These are phyloP conservation scores for Chaenogobius annularis DNA, from an alignment of 2,113 vertebrate genomes.

Conservation along the genomic window DNA sequence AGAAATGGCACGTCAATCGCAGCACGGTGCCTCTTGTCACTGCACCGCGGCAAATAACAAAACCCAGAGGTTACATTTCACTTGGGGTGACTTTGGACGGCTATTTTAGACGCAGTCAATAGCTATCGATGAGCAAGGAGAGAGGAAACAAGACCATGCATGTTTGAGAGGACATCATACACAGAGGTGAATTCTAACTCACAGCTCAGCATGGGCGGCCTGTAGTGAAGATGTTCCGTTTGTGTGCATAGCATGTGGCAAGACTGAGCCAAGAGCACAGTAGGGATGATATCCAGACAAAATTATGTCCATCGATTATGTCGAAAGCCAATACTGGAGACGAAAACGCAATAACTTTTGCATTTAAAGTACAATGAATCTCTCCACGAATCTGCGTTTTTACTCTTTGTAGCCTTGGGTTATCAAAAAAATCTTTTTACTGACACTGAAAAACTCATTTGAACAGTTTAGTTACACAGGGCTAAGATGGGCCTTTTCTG, in stretches of 20 bases:
- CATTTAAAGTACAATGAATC: not conserved
- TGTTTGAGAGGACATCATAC: conserved; percentile 64
- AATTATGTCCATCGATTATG: not conserved
- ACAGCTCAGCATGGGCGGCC: conserved; percentile 26
- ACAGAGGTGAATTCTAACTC: conserved; percentile 52
- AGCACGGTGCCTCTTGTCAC: conserved; percentile 35
- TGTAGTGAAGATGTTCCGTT: conserved; percentile 4
- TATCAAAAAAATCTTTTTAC: not conserved
- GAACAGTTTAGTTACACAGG: no score
- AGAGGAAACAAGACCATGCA: conserved; percentile 54
- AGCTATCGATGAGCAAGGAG: conserved; percentile 71
- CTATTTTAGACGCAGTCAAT: conserved; percentile 73
- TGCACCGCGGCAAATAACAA: conserved; percentile 56
- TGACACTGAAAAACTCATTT: not conserved
- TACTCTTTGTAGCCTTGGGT: not conserved
- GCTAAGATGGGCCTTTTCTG: no score
- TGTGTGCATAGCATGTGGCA: conserved; percentile 1
- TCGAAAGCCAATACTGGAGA: not conserved
- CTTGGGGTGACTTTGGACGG: conserved; percentile 65
- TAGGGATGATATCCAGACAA: not conserved
- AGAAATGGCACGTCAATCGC: conserved; percentile 72
- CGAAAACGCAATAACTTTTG: not conserved
- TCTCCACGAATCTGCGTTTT: not conserved
- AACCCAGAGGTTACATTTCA: conserved; percentile 66
- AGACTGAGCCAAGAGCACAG: not conserved